These are phyloP conservation scores for Lacanobia oleracea DNA, from an alignment of 2,888 invertebrate genomes.

Conservation along the genomic window DNA sequence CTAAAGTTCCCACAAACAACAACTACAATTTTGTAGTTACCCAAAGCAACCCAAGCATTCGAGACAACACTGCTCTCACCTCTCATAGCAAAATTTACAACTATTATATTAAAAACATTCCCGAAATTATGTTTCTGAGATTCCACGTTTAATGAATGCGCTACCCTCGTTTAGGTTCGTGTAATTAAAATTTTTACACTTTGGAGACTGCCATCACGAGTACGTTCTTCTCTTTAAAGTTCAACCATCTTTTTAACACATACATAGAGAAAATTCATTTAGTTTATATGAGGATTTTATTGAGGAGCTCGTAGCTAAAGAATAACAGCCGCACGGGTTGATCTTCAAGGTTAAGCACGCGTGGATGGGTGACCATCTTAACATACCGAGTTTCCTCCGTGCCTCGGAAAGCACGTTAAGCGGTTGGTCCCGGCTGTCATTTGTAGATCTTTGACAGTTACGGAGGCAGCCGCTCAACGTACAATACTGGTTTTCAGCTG, in stretches of 20 bases:
- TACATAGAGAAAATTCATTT: conserved; percentile 27
- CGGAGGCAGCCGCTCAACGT: too few species aligned
- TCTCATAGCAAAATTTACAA: conserved; percentile 39
- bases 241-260: conserved; percentile 34
- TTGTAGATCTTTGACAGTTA: too few species aligned
- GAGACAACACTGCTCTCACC: neutral
- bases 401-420: too few species aligned
- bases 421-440: too few species aligned
- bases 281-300: conserved; percentile 1
- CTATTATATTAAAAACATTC: conserved; percentile 58
- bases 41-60: neutral
- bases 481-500: too few species aligned
- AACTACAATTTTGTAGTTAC: too few species aligned
- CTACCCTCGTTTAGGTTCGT: conserved; percentile 48
- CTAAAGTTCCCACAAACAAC: too few species aligned
- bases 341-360: too few species aligned
- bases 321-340: too few species aligned
- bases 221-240: conserved; percentile 27
- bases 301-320: too few species aligned
- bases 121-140: conserved; percentile 54
- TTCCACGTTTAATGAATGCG: conserved; percentile 59
- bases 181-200: conserved; percentile 60
- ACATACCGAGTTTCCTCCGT: too few species aligned
- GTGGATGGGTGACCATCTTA: too few species aligned
- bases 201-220: conserved; percentile 44